These are phyloP conservation scores for Calidris pugnax DNA, from an alignment of 2,113 vertebrate species.

Conservation along the genomic window DNA sequence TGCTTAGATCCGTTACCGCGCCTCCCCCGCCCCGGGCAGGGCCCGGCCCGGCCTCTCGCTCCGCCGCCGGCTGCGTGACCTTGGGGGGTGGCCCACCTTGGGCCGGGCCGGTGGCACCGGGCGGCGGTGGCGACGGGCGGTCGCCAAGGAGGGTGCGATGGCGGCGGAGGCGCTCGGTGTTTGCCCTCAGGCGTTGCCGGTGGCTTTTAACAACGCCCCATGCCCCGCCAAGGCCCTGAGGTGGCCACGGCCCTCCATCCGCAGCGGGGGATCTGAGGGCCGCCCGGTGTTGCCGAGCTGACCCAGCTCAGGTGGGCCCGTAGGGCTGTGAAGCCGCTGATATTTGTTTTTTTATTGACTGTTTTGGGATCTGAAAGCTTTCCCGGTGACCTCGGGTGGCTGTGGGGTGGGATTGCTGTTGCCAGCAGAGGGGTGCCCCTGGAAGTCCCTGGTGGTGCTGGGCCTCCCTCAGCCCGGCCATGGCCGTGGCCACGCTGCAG, in stretches of 20 bases:
- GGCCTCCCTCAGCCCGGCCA: background rate
- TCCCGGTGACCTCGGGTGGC: background rate
- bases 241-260: rapidly evolving
- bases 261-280: rapidly evolving
- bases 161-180: rapidly evolving
- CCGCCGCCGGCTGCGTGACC: background rate
- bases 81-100: background rate
- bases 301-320: rapidly evolving
- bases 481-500: background rate
- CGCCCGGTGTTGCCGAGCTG: no score
- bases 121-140: no score
- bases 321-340: background rate
- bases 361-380: background rate
- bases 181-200: rapidly evolving
- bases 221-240: background rate
- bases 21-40: rapidly evolving
- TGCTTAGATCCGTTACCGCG: background rate
- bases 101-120: no score
- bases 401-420: background rate
- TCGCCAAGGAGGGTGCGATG: no score
- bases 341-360: background rate
- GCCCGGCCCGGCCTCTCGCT: background rate
- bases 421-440: background rate
- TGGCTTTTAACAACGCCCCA: no score
- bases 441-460: background rate